Percentiles rank a stretch among this genome's conserved stretches.
These are phyloP conservation scores for Cryptocephalus moraei DNA, from an alignment of 2,888 invertebrate species.

Conservation along the genomic window DNA sequence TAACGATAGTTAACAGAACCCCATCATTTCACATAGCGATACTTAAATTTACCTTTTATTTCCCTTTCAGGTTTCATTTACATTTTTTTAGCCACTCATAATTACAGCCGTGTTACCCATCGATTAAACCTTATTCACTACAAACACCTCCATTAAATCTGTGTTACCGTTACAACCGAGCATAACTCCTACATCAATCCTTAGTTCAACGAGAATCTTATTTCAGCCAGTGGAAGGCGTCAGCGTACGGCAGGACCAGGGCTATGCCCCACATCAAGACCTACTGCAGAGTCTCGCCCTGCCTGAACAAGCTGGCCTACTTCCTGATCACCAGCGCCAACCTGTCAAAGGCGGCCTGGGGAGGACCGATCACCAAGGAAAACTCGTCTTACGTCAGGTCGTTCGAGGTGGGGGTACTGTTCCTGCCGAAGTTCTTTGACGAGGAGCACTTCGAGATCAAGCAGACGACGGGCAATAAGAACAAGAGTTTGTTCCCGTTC, in stretches of 20 bases:
- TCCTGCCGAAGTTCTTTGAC: constrained; percentile 75
- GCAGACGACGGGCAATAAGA: constrained; percentile 20
- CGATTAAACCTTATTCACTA: too few relatives aligned
- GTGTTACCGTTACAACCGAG: too few relatives aligned
- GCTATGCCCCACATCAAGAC: constrained; percentile 96
- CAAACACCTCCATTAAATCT: too few relatives aligned
- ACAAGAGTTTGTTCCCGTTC: constrained; percentile 46
- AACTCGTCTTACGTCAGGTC: constrained; percentile 56
- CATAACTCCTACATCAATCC: too few relatives aligned
- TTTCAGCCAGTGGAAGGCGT: constrained; percentile 76
- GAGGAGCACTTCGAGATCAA: constrained; percentile 40
- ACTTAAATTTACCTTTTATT: too few relatives aligned
- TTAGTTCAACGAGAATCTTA: too few relatives aligned
- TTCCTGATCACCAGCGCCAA: constrained; percentile 88
- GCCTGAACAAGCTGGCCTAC: constrained; percentile 60
- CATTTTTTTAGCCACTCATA: too few relatives aligned
- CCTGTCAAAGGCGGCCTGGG: constrained; percentile 97
- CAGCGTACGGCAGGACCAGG: constrained; percentile 52
- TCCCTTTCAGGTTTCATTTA: too few relatives aligned
- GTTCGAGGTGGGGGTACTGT: constrained; percentile 85
- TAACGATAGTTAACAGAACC: too few relatives aligned
- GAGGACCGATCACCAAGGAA: constrained; percentile 48
- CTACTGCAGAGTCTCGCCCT: constrained; percentile 68
- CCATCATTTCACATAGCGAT: too few relatives aligned
- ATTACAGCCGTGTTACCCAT: too few relatives aligned